A percentile compares a stretch with the other conserved stretches of the same genome.
These are phyloP conservation scores for Mormoops blainvillei DNA, from an alignment of 2,113 vertebrate species.

Conservation along the genomic window DNA sequence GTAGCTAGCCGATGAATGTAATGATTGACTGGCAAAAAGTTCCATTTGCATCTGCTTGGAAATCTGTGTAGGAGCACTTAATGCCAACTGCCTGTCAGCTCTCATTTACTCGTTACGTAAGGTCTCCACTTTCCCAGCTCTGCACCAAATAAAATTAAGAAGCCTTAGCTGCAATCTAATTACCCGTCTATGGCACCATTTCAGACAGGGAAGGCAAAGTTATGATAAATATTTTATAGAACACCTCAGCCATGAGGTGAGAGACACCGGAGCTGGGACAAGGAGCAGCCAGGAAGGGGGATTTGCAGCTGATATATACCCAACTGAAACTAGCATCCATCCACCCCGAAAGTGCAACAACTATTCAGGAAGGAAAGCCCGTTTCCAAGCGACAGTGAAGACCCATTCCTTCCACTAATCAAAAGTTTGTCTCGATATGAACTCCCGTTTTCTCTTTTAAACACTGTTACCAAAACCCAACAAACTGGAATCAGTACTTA, in stretches of 20 bases:
- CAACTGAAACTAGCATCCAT: background rate
- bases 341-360: background rate
- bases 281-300: background rate
- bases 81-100: background rate
- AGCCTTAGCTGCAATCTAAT: background rate
- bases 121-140: slow-evolving; percentile 10
- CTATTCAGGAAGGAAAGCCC: background rate
- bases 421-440: background rate
- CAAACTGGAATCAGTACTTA: background rate
- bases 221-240: slow-evolving; percentile 55
- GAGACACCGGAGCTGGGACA: background rate
- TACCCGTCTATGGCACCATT: background rate
- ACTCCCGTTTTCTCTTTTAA: background rate
- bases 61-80: background rate
- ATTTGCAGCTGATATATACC: background rate
- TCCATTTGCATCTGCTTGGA: background rate
- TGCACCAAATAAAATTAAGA: slow-evolving; percentile 23
- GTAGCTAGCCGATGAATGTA: background rate
- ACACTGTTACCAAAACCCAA: background rate
- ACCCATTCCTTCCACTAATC: background rate
- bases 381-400: background rate
- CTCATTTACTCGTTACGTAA: background rate
- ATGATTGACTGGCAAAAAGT: background rate
- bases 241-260: background rate
- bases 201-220: slow-evolving; percentile 7